Evolutionary conservation across 1,140 invertebrate genomes (phyloP).

Genomic region (Papilio polytes): DNA sequence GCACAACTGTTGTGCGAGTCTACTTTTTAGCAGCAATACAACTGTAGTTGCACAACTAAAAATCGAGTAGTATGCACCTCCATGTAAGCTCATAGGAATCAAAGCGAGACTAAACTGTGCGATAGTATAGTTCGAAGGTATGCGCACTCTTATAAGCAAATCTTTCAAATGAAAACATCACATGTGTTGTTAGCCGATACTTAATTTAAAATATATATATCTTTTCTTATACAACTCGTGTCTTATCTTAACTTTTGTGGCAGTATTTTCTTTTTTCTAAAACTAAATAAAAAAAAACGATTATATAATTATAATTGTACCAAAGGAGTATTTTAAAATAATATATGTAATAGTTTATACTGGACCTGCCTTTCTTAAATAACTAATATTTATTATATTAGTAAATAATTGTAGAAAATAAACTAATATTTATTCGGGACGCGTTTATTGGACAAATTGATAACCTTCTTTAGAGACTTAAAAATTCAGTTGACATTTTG

Average conservation of each 20-base stretch:
- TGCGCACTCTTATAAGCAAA: too few relatives aligned
- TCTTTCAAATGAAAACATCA: too few relatives aligned
- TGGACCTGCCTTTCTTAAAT: not conserved
- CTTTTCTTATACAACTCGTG: not conserved
- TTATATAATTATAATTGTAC: not conserved
- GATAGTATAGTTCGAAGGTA: too few relatives aligned
- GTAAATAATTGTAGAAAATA: not conserved
- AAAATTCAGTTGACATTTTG: not conserved
- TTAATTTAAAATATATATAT: not conserved
- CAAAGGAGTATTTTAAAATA: conserved; percentile 9
- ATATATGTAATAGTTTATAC: not conserved
- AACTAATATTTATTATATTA: not conserved
- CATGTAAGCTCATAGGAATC: too few relatives aligned
- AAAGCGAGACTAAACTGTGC: too few relatives aligned
- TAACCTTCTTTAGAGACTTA: too few relatives aligned
- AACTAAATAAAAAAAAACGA: not conserved
- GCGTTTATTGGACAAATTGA: too few relatives aligned
- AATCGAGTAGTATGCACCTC: too few relatives aligned
- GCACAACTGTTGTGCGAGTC: too few relatives aligned
- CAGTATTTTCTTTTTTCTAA: conserved; percentile 5
- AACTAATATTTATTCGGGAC: not conserved
- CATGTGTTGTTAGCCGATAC: too few relatives aligned
- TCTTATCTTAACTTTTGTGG: not conserved
- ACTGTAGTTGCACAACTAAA: too few relatives aligned
- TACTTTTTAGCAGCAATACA: too few relatives aligned